These are phyloP conservation scores for Enteromius afrohamiltoni DNA, from an alignment of 2,797 vertebrate species.

Conservation along the genomic window DNA sequence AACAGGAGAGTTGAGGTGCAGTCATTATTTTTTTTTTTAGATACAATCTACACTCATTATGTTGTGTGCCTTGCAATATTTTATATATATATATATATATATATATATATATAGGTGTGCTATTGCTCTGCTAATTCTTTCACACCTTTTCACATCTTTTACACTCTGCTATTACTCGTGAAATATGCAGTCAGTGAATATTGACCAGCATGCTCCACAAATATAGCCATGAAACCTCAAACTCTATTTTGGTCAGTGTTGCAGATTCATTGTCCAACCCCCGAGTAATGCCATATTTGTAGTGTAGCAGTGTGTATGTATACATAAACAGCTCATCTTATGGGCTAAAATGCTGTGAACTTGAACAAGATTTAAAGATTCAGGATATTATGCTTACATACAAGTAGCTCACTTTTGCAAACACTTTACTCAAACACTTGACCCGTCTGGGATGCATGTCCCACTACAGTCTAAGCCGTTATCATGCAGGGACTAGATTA, in stretches of 20 bases:
- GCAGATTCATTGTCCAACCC: no score
- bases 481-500: not conserved
- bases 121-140: no score
- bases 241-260: no score
- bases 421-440: not conserved
- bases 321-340: constrained; percentile 29
- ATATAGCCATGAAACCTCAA: not conserved
- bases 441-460: not conserved
- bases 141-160: no score
- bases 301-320: not conserved
- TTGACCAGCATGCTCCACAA: not conserved
- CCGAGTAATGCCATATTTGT: not conserved
- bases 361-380: not conserved
- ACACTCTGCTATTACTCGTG: no score
- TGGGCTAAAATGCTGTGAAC: constrained; percentile 23
- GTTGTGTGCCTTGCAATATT: no score
- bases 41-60: no score
- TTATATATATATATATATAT: no score
- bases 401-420: not conserved
- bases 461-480: not conserved
- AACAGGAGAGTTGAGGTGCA: no score
- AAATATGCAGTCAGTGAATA: not conserved
- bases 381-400: not conserved
- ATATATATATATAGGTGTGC: no score
- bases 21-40: no score